Base-by-base conservation (phyloP, 2,888 invertebrate genomes). In the Dione vanillae region DNA sequence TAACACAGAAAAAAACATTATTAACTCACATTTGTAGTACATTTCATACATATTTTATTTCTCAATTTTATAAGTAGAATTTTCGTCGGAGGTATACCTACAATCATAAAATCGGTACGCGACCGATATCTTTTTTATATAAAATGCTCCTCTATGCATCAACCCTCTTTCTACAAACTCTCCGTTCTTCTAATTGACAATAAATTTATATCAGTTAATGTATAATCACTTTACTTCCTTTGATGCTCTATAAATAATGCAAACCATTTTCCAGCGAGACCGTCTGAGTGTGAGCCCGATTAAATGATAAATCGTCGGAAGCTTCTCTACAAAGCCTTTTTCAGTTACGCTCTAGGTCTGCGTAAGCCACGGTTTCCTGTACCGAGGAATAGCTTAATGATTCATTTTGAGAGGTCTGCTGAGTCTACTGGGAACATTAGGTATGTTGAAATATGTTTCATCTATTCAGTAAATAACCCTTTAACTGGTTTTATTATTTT, bases 371-470 rank as follows among this genome's bases (percentile, higher is more conserved):
- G 68, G 73, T 54, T 75, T 75, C 75, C 73, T 70, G 71, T 59
- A 70, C 66, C 67, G 71, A 75, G 74, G 77, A 76, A 76, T 76
- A 77, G 78, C 76, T 80, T 80, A 82, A 83, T 84, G 85, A 83
- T 86, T 86, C 79, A 86, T 85, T 82, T 80, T 75, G 76, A 70
- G 76, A 78, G 78, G 80, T 80, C 75, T 76, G 80, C 81, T 83
- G 77, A 78, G 82, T 83, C 81, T 81, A 79, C 79, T 78, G 78
- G 74, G 78, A 82, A 81, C 81, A 82, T 84, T 82, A 78, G 78
- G 76, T 72, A 76, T 74, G 77, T 76, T 73, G 75, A 77, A 79
- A 73, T 75, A 75, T 62, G 67, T 62, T 72, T 67, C 51, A 52
- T 47, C 47, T 67, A 67, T 12, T 27, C 54, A 40, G 67, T 67